Percentiles rank a stretch among this genome's conserved stretches.
phyloP scores from a whole-genome alignment of 2,888 invertebrate genomes.

The Celastrina argiolus region DNA sequence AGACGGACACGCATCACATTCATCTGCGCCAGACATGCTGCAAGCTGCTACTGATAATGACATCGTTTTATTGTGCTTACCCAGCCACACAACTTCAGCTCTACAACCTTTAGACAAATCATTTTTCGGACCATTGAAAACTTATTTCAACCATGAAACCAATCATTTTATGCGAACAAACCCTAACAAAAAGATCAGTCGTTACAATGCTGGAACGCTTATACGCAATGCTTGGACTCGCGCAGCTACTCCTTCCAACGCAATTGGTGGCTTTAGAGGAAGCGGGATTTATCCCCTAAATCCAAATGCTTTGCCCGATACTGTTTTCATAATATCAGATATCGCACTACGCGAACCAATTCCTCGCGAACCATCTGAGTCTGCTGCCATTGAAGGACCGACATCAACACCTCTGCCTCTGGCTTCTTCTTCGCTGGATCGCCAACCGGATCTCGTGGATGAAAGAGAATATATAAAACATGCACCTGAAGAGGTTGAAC shows the following conservation, averaged over 20 bases:
- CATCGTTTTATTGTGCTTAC: slow-evolving; percentile 34
- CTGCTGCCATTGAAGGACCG: too few species aligned
- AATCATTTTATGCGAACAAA: slow-evolving; percentile 32
- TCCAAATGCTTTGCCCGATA: too few species aligned
- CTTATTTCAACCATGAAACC: slow-evolving; percentile 31
- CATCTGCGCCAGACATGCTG: too few species aligned
- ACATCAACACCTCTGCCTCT: neutral
- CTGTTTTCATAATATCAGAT: slow-evolving; percentile 38
- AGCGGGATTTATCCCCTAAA: slow-evolving; percentile 35
- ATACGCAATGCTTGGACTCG: slow-evolving; percentile 28
- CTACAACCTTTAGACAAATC: slow-evolving; percentile 28
- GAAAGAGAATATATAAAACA: slow-evolving; percentile 23
- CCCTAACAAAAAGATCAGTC: slow-evolving; percentile 33
- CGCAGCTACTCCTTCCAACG: slow-evolving; percentile 33
- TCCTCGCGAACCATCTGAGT: too few species aligned
- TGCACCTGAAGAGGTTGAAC: too few species aligned
- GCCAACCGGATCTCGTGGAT: slow-evolving; percentile 24
- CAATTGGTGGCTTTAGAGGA: slow-evolving; percentile 33
- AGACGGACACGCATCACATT: too few species aligned
- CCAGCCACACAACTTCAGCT: slow-evolving; percentile 31
- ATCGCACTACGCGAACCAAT: too few species aligned
- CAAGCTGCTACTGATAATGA: slow-evolving; percentile 29
- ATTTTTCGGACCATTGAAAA: slow-evolving; percentile 37
- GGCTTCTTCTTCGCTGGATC: too few species aligned
- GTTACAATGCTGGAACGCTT: slow-evolving; percentile 30